Base-by-base conservation (phyloP, 2,113 vertebrate genomes). In the Poeciliopsis prolifica region DNA sequence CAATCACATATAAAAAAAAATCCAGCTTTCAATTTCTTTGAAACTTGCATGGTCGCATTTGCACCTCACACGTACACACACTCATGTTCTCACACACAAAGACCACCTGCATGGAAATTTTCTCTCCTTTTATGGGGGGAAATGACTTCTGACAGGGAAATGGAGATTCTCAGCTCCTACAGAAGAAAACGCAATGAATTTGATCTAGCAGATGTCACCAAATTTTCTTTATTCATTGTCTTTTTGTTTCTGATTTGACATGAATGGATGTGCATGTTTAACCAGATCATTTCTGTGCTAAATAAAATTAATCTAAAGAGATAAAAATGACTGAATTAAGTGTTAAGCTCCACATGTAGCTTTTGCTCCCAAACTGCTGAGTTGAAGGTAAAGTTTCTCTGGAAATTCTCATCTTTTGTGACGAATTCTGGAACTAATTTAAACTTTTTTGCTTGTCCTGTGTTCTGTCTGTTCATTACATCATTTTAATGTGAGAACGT, bases 1-100 rank as follows among this genome's bases (percentile, higher is more conserved):
- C 84, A 83, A 73, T 84, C 77, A 86, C 61, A 81, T 71, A 12
- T 37, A 37, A 37, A 37, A 78, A 78, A 65, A 79, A 88, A 80
- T 71, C 64, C 63, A 17, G 70, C 79, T 72, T 80, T 58, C 71
- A 70, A 70, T 75, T 80, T 84, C 71, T 70, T 61, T 75, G 74
- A 79, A 81, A 79, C 31, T 19, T 54, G 42, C 70, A 65, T 65
- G 14, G 61, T 22, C 22, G 42, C 77, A 69, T 81, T 75, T 82
- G 60, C 79, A 76, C 74, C 28, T 28, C 61, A 63, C 4, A 28
- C 48, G 14, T 26, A 26, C 31, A 15, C 75, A 58, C 22, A 14
- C 10, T n/a, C 51, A 58, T 58, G 51, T n/a, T 58, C 51, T 58
- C 54, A 33, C 68, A 51, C 69, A 74, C 66, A 31, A 17, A 63